These are phyloP conservation scores for Mastomys coucha DNA, from an alignment of 2,113 vertebrate genomes.

Conservation along the genomic window DNA sequence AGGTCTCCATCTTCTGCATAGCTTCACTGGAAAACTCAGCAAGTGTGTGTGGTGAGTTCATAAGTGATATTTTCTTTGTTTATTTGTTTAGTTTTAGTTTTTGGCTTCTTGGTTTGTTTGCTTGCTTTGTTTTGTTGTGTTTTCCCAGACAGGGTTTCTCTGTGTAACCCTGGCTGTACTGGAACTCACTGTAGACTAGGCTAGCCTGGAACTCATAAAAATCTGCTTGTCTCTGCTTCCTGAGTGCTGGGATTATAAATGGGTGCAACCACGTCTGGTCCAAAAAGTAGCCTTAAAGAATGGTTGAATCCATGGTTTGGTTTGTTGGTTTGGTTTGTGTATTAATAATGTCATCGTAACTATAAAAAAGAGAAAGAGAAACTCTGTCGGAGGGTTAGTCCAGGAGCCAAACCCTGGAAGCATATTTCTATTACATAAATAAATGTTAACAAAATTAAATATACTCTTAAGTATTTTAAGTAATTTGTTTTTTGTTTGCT, in stretches of 20 bases:
- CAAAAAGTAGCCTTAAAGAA: background rate
- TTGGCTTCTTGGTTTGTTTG: too few species aligned
- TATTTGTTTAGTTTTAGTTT: too few species aligned
- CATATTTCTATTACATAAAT: background rate
- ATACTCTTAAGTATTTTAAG: background rate
- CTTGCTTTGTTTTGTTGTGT: too few species aligned
- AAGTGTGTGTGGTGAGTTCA: background rate
- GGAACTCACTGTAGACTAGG: too few species aligned
- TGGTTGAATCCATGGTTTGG: background rate
- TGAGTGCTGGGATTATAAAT: too few species aligned
- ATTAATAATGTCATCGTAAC: background rate
- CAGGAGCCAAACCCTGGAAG: background rate
- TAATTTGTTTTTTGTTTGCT: background rate
- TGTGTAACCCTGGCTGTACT: too few species aligned
- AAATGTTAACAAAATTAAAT: slow-evolving; percentile 40
- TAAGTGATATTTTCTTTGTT: background rate
- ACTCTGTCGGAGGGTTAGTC: background rate
- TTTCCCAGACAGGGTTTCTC: too few species aligned
- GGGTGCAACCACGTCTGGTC: too few species aligned
- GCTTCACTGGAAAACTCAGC: background rate
- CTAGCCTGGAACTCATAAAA: too few species aligned
- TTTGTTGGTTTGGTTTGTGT: background rate
- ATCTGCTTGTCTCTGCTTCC: too few species aligned
- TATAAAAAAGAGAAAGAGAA: slow-evolving; percentile 17
- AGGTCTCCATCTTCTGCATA: background rate